Evolutionary conservation across 2,797 vertebrate genomes (phyloP), one percentile per base, ranked within the genome.

Genomic region (Enteromius trimaculatus): DNA sequence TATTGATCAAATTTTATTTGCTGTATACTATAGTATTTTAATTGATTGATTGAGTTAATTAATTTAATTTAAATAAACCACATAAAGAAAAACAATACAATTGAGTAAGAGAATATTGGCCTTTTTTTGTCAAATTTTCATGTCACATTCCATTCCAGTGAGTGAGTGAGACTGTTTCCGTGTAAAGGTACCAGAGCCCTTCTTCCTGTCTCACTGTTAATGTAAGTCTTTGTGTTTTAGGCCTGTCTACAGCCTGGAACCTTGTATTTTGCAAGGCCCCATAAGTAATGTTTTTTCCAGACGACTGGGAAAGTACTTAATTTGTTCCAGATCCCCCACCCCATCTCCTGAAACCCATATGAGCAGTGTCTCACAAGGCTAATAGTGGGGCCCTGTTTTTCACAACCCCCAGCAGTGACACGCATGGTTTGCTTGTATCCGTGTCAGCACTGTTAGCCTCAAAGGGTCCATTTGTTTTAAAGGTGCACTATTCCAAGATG

Each of bases 281-380:
- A 85, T 91, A 81, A 74, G 89, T 81, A 80, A 82, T 85, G 77
- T 88, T 31, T 88, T 88, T 86, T 83, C 8, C 23, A 86, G 86
- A 77, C 90, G 91, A 89, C 91, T 93, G 91, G 88, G 90, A 89
- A 92, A 91, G 1, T 37, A 64, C 83, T 92, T 90, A 68, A 76
- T 85, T 87, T 89, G 84, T 29, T 58, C 13, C 58, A 78, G 76
- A 78, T 53, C 44, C 42, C 8, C 66, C 49, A n/a, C 89, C 83
- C 84, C 68, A 37, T 21, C 58, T 51, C 31, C 84, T 80, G 70
- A 86, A 90, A 89, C 74, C 75, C 14, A 49, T 82, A 66, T 76
- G 53, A 86, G 84, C 51, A 7, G 76, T 47, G 16, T 77, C 21
- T 62, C 37, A 51, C 49, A 80, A 37, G 47, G 86, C 82, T 70